phyloP scores from a whole-genome alignment of 1,140 invertebrate genomes.

The Drosophila mojavensis region DNA sequence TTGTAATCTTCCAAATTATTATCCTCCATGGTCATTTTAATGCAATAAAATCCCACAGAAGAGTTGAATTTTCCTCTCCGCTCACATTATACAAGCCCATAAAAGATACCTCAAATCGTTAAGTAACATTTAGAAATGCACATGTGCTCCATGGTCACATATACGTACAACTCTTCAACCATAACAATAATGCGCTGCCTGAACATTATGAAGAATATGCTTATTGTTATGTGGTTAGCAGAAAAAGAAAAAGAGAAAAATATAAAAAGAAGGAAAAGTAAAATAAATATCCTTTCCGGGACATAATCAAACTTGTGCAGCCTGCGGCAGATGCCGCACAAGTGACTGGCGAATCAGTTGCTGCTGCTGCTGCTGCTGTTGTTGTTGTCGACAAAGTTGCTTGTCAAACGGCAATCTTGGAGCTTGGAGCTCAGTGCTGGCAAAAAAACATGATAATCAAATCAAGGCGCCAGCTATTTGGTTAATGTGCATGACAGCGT shows the following conservation, averaged over 20 bases:
- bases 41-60: neutral
- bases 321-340: constrained; percentile 14
- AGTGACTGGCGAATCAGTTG: constrained; percentile 23
- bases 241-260: neutral
- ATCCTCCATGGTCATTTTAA: neutral
- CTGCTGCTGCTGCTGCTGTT: constrained; percentile 11
- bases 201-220: constrained; percentile 3
- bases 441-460: constrained; percentile 71
- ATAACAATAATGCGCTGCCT: constrained; percentile 1
- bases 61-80: neutral
- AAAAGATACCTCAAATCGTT: neutral
- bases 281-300: constrained; percentile 20
- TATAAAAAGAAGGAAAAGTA: neutral
- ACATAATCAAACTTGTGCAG: constrained; percentile 31
- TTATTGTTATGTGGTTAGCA: constrained; percentile 9
- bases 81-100: neutral
- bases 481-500: constrained; percentile 79
- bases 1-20: neutral
- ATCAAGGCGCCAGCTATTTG: constrained; percentile 82
- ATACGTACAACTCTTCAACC: neutral
- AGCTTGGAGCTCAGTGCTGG: neutral
- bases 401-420: constrained; percentile 70
- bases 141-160: neutral
- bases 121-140: neutral
- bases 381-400: constrained; percentile 60